Evolutionary conservation across 2,797 vertebrate species (phyloP).

Genomic region (Esox masquinongy): DNA sequence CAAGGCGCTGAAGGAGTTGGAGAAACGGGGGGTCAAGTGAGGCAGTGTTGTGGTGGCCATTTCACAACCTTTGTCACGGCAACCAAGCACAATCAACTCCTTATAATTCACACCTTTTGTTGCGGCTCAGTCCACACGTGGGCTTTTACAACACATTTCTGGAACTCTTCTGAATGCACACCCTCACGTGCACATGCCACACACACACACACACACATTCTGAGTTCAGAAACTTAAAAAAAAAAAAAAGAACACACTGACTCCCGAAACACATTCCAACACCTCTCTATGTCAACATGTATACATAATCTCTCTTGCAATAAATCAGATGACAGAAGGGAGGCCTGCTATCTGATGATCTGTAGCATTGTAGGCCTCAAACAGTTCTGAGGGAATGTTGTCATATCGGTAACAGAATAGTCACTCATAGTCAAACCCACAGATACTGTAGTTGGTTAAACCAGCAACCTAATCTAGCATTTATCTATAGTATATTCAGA

Average conservation of each 20-base stretch:
- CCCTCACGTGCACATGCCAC: neutral
- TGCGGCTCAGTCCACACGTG: neutral
- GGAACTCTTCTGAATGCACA: neutral
- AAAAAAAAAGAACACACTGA: neutral
- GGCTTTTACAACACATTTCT: neutral
- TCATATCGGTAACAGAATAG: slow-evolving; percentile 1
- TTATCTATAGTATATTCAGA: neutral
- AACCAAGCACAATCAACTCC: neutral
- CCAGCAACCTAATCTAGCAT: neutral
- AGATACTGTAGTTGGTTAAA: neutral
- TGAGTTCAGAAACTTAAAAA: neutral
- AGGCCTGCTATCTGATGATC: neutral
- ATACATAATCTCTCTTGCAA: neutral
- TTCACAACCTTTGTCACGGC: neutral
- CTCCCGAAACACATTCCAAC: neutral
- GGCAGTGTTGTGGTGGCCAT: slow-evolving; percentile 3
- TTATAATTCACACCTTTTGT: slow-evolving; percentile 17
- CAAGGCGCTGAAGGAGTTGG: slow-evolving; percentile 41
- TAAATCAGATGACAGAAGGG: neutral
- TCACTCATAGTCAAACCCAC: neutral
- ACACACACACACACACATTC: neutral
- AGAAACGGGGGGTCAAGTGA: slow-evolving; percentile 33
- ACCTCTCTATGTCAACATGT: neutral
- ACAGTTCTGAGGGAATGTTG: neutral
- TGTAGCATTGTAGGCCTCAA: neutral